These are phyloP conservation scores for Sebastes taczanowskii DNA, from an alignment of 2,797 vertebrate genomes.

Conservation along the genomic window DNA sequence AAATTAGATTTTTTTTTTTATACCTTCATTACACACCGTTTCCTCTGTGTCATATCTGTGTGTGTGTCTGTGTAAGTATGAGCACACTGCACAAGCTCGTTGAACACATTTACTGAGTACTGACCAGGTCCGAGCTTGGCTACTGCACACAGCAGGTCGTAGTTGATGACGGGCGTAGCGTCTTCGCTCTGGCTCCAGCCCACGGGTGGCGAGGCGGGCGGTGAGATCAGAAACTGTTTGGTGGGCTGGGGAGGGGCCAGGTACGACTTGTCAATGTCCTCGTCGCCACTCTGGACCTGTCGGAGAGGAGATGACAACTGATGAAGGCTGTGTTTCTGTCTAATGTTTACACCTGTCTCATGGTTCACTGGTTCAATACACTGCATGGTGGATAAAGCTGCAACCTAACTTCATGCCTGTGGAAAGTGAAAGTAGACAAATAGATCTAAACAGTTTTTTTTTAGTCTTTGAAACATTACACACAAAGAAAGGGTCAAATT, in stretches of 20 bases:
- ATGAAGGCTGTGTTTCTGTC: neutral
- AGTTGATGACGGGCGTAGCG: slow-evolving; percentile 93
- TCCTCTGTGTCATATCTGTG: neutral
- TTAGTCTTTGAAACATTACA: neutral
- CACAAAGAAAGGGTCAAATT: neutral
- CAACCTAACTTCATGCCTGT: neutral
- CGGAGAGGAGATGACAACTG: neutral
- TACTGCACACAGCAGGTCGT: slow-evolving; percentile 96
- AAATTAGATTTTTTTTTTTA: neutral
- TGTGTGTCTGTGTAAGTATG: neutral
- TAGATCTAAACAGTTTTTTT: neutral
- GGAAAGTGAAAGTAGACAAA: neutral
- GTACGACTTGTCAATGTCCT: slow-evolving; percentile 91
- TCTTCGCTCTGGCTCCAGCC: slow-evolving; percentile 98
- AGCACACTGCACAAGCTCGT: neutral
- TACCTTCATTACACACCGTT: neutral
- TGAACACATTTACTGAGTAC: slow-evolving; percentile 4
- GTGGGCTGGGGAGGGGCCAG: slow-evolving; percentile 92
- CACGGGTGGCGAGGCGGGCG: slow-evolving; percentile 93
- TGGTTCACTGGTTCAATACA: neutral
- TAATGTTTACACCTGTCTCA: neutral
- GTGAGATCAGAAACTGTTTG: slow-evolving; percentile 98
- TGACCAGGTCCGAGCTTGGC: slow-evolving; percentile 96
- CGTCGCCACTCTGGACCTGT: slow-evolving; percentile 89
- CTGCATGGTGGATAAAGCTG: neutral